phyloP scores from a whole-genome alignment of 2,797 vertebrate species.

The Liparis tanakae region DNA sequence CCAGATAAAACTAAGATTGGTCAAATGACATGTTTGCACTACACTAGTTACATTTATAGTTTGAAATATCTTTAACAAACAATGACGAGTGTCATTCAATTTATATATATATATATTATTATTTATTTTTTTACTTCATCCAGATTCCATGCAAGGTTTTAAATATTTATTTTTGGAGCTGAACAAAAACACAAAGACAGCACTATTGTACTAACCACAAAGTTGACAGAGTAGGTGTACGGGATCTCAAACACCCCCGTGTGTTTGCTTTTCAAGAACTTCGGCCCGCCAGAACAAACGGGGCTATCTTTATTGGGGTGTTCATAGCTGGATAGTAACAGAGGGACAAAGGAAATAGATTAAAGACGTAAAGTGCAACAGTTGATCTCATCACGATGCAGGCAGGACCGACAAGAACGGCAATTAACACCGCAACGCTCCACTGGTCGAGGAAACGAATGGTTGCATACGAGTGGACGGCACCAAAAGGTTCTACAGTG shows the following conservation, averaged over 20 bases:
- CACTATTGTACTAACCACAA: constrained; percentile 64
- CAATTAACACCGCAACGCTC: background rate
- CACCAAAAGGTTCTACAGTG: background rate
- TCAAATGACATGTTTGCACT: background rate
- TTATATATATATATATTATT: too few species aligned
- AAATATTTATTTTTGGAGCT: background rate
- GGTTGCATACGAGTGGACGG: background rate
- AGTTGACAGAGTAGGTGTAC: constrained; percentile 90
- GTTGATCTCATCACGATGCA: background rate
- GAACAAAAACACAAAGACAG: background rate
- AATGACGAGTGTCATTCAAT: background rate
- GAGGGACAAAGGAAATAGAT: constrained; percentile 27
- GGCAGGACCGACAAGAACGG: background rate
- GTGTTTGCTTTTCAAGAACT: constrained; percentile 89
- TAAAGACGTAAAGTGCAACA: background rate
- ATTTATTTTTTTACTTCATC: background rate
- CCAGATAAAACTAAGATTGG: background rate
- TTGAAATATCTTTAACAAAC: background rate
- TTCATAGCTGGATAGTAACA: constrained; percentile 83
- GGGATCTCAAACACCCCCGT: constrained; percentile 85
- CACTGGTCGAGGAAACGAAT: background rate
- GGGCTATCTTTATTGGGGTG: constrained; percentile 84
- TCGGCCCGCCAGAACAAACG: constrained; percentile 89
- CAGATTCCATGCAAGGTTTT: background rate
- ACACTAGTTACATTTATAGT: background rate